Conservation (phyloP, 1,140 invertebrate genomes). For the Holcopasites calliopsidis region DNA sequence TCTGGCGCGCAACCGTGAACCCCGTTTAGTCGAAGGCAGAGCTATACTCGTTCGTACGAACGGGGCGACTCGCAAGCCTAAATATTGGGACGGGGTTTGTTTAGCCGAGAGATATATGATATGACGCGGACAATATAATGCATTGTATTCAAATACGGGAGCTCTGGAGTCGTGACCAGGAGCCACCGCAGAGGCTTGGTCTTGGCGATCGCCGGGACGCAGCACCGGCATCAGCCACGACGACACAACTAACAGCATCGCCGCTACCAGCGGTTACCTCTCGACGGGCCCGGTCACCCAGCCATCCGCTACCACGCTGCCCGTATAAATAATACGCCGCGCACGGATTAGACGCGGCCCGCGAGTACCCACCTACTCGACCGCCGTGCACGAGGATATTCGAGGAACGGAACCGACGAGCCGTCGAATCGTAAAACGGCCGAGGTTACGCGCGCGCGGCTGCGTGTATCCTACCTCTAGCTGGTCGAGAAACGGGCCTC, state of each 20-base stretch:
- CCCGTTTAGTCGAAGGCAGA: conserved; percentile 9
- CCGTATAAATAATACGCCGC: conserved; percentile 70
- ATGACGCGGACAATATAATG: conserved; percentile 80
- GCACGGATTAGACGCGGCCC: conserved; percentile 57
- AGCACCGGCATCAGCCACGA: conserved; percentile 9
- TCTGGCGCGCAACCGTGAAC: conserved; percentile 42
- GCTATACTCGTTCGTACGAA: conserved; percentile 32
- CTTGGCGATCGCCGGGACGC: conserved; percentile 28
- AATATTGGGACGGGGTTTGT: conserved; percentile 80
- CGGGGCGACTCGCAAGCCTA: conserved; percentile 71
- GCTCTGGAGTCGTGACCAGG: conserved; percentile 78
- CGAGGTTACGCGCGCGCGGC: conserved; percentile 40
- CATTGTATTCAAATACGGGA: conserved; percentile 81
- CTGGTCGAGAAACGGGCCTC: conserved; percentile 10
- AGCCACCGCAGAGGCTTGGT: conserved; percentile 61
- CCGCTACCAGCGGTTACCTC: conserved; percentile 20
- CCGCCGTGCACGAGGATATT: neutral
- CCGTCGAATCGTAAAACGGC: conserved; percentile 42
- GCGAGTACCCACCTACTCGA: conserved; percentile 8
- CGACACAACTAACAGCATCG: neutral
- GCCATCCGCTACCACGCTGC: conserved; percentile 20
- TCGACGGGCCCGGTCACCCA: conserved; percentile 20
- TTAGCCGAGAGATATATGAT: conserved; percentile 79
- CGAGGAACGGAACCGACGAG: conserved; percentile 8
- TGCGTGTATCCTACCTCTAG: conserved; percentile 17